Evolutionary conservation across 2,113 vertebrate genomes (phyloP).

Genomic region (Cisticola juncidis): DNA sequence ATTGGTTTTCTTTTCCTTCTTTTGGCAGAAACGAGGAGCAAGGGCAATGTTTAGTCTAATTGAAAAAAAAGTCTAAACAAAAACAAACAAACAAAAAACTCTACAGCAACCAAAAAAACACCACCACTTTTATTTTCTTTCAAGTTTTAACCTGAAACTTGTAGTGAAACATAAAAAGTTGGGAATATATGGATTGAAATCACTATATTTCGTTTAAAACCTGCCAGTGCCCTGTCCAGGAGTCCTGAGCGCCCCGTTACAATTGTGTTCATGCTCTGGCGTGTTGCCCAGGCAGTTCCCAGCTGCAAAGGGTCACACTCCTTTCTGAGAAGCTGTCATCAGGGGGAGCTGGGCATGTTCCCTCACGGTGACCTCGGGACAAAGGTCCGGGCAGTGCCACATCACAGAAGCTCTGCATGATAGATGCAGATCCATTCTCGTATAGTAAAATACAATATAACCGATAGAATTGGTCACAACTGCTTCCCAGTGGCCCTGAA

Average conservation of each 20-base stretch:
- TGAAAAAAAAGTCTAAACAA: neutral
- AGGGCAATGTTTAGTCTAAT: neutral
- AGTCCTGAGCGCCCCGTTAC: neutral
- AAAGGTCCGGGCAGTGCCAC: neutral
- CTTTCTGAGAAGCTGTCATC: neutral
- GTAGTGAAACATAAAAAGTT: neutral
- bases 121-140: neutral
- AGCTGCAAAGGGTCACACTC: neutral
- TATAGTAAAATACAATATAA: neutral
- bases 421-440: neutral
- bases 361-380: neutral
- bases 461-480: neutral
- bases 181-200: neutral
- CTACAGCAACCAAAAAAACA: too few relatives aligned
- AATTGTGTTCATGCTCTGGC: neutral
- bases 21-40: neutral
- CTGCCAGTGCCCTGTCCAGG: neutral
- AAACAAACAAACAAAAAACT: neutral
- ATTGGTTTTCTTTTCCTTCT: conserved; percentile 11
- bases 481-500: neutral
- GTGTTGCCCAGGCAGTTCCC: neutral
- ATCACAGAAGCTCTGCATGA: neutral
- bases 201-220: neutral
- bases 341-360: neutral
- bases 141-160: neutral